phyloP scores from a whole-genome alignment of 2,797 vertebrate genomes.

The Eremophila alpestris region DNA sequence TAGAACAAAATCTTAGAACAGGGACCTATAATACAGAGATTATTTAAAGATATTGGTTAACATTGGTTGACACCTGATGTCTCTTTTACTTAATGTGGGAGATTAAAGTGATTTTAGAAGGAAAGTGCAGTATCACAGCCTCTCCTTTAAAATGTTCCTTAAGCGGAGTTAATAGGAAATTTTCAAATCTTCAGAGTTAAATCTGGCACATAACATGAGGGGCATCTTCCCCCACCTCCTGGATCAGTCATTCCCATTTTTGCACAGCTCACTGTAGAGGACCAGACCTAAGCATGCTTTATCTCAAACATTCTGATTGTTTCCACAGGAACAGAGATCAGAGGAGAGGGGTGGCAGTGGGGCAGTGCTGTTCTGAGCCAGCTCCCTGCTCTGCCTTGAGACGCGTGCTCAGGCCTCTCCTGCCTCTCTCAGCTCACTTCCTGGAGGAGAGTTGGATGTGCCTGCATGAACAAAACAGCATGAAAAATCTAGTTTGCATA shows the following conservation, averaged over 20 bases:
- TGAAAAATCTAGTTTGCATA: not conserved
- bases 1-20: not conserved
- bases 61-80: not conserved
- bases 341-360: not conserved
- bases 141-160: not conserved
- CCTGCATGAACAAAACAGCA: not conserved
- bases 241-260: not conserved
- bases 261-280: not conserved
- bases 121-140: not conserved
- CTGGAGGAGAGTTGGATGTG: not conserved
- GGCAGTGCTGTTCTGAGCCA: not conserved
- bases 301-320: not conserved
- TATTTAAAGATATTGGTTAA: not conserved
- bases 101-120: not conserved
- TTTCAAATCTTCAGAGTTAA: not conserved
- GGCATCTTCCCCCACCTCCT: not conserved
- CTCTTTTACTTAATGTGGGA: not conserved
- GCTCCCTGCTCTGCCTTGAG: rapidly evolving
- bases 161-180: not conserved
- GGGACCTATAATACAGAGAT: not conserved
- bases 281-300: not conserved
- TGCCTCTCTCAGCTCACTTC: not conserved
- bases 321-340: rapidly evolving
- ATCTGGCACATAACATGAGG: not conserved
- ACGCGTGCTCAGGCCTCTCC: rapidly evolving